Conservation (phyloP, 1,140 invertebrate species). For the Triops cancriformis region DNA sequence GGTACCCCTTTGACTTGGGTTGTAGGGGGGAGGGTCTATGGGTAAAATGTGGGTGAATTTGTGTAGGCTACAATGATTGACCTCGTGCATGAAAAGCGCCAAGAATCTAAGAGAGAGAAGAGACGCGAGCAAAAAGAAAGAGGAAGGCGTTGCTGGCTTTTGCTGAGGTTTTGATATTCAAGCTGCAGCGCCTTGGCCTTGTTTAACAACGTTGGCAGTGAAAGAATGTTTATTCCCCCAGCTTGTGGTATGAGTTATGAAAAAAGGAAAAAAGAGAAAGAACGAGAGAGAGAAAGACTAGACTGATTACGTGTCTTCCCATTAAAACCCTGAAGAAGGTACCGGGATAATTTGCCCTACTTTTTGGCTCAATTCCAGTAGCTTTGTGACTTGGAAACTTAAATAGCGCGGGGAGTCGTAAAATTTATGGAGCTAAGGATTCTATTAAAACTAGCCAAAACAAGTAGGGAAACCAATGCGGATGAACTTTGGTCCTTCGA, state of each 20-base stretch:
- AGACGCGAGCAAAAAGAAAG: not conserved
- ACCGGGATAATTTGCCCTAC: not conserved
- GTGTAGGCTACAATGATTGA: not conserved
- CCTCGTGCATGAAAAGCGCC: too few relatives aligned
- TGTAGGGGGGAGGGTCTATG: not conserved
- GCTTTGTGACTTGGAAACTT: not conserved
- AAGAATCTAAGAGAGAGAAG: too few relatives aligned
- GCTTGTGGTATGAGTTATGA: not conserved
- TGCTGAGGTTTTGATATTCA: constrained; percentile 14
- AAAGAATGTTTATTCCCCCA: not conserved
- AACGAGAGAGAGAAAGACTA: not conserved
- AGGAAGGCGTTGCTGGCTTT: constrained; percentile 5
- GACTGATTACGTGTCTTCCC: constrained; percentile 13
- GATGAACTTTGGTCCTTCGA: too few relatives aligned
- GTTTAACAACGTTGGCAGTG: constrained; percentile 7
- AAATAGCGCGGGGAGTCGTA: too few relatives aligned
- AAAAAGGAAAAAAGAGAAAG: too few relatives aligned
- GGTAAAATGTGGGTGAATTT: not conserved
- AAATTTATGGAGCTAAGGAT: too few relatives aligned
- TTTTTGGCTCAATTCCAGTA: not conserved
- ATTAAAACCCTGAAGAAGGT: not conserved
- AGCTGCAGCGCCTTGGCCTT: not conserved
- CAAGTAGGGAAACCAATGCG: too few relatives aligned
- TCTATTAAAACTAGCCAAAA: too few relatives aligned
- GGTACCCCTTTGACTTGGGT: not conserved